These are phyloP conservation scores for Brachymystax lenok DNA, from an alignment of 2,797 vertebrate species.

Conservation along the genomic window DNA sequence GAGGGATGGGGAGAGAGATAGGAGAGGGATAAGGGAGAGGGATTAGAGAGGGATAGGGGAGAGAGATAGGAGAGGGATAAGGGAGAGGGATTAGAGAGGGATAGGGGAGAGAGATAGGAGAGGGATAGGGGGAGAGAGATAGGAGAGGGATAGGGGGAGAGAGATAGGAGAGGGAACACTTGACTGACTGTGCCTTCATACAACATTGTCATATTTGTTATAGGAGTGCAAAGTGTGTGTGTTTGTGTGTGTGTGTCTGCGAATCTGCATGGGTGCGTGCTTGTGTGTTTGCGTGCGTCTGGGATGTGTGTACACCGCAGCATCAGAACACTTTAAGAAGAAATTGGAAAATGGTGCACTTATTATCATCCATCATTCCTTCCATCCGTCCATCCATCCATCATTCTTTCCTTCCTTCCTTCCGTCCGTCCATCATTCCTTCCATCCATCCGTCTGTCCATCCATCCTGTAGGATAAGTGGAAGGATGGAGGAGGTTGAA, in stretches of 20 bases:
- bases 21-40: background rate
- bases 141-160: constrained; percentile 45
- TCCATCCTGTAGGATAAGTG: background rate
- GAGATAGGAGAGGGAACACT: constrained; percentile 17
- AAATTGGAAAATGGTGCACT: constrained; percentile 37
- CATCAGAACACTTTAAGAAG: constrained; percentile 46
- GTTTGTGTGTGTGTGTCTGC: too few species aligned
- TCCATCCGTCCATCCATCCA: too few species aligned
- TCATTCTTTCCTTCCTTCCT: too few species aligned
- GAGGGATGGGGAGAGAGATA: too few species aligned
- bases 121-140: too few species aligned
- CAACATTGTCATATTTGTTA: constrained; percentile 48
- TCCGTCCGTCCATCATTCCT: rapidly evolving
- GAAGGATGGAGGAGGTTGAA: constrained; percentile 51
- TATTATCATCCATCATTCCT: too few species aligned
- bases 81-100: too few species aligned
- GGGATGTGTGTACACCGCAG: constrained; percentile 33
- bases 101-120: too few species aligned
- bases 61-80: too few species aligned
- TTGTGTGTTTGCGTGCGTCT: background rate
- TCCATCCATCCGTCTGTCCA: too few species aligned
- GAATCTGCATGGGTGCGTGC: too few species aligned
- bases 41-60: too few species aligned
- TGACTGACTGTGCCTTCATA: constrained; percentile 51
- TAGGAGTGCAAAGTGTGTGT: constrained; percentile 31